Evolutionary conservation across 2,113 vertebrate species (phyloP), one percentile per base, ranked within the genome.

Genomic region (Hirundichthys speculiger): DNA sequence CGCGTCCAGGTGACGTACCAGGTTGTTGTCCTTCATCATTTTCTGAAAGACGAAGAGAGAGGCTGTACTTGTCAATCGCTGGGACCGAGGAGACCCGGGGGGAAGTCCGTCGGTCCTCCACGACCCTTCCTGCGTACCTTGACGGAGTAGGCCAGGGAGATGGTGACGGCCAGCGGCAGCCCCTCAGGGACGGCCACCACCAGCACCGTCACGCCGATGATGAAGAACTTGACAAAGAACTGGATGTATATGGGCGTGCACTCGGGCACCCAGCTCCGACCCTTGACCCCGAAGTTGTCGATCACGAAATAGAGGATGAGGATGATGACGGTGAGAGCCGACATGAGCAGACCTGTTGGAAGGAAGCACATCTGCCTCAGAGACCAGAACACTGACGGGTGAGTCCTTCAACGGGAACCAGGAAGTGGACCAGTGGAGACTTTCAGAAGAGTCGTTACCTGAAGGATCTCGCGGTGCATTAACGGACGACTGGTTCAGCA

Each of bases 1-100:
- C 0, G 97, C 96, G 0, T 98, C 97, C 90, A 99, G 72, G 80
- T 99, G 97, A 22, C 97, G 92, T 39, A 99, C 96, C 16, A 99
- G 89, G 89, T 99, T 99, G 79, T 99, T 99, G 86, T 99, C 98
- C 74, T 96, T 98, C 98, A 99, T 98, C 98, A 99, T 99, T 99
- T 99, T 98, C 96, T 99, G 70, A 65, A 54, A 64, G 21, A 68
- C 0, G n/a, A 8, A 61, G 27, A 15, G 30, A 2, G 5, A 56
- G 15, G 21, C 51, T 19, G 40, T 18, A n/a, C 30, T 48, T 3
- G 21, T 46, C 12, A 21, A 18, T 54, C 18, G n/a, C 7, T 10
- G 16, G 19, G 25, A 0, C n/a, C 40, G 22, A 30, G 13, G n/a
- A 10, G 12, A 42, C 34, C 41, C 30, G 41, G 39, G 57, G 8